Evolutionary conservation across 2,113 vertebrate species (phyloP).

Genomic region (Butorides virescens): DNA sequence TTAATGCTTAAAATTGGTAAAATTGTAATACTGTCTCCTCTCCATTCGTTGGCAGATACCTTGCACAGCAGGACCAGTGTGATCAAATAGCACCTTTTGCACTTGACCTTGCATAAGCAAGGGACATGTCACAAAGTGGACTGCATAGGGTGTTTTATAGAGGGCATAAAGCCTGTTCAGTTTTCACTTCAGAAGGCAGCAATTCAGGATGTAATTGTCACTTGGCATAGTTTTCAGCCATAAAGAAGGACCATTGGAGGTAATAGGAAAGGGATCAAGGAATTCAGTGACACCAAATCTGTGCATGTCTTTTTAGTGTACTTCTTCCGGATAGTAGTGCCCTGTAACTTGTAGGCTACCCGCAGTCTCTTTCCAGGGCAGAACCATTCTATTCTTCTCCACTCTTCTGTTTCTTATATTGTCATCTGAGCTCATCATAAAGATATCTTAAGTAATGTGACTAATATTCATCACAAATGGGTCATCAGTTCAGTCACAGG

Average conservation of each 20-base stretch:
- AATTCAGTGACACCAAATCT: neutral
- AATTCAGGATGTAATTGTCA: conserved; percentile 1
- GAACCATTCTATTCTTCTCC: neutral
- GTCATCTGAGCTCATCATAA: neutral
- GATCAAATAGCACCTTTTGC: neutral
- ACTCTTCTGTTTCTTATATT: neutral
- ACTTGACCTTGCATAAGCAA: neutral
- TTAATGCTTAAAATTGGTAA: neutral
- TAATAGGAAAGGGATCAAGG: neutral
- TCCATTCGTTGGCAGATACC: rapidly evolving
- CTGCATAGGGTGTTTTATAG: neutral
- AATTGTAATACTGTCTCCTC: neutral
- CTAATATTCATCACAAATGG: neutral
- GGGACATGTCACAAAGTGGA: neutral
- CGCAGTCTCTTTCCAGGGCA: neutral
- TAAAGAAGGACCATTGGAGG: neutral
- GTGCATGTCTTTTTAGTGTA: neutral
- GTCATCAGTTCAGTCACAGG: neutral
- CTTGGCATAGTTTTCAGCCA: neutral
- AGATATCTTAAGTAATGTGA: neutral
- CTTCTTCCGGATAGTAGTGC: neutral
- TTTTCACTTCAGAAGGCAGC: neutral
- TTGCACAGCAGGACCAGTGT: neutral
- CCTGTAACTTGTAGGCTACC: neutral
- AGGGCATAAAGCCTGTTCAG: neutral